Evolutionary conservation across 2,888 invertebrate genomes (phyloP), one percentile per base, ranked within the genome.

Genomic region (Apotomis capreana): DNA sequence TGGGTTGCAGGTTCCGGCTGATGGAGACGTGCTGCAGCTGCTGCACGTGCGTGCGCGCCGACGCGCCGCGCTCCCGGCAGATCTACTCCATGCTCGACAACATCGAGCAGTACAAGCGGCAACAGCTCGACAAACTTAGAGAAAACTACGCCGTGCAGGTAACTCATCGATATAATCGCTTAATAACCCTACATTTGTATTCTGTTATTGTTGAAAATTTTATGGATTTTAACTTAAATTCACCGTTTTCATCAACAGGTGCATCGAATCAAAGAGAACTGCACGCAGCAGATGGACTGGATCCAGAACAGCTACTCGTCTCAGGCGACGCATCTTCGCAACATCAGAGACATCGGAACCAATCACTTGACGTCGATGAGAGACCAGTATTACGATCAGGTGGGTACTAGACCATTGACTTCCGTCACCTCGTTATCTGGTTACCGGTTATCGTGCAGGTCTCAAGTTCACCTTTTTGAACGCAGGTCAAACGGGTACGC

Each of bases 371-470:
- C 97, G 71, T 95, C 97, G 3, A 94, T 98, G 81, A 95, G 96
- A 84, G 98, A 98, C 87, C 98, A 98, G 90, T 99, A 99, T 90
- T 96, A 96, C 83, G 98, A 98, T 90, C 98, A 98, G 95, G 97
- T 97, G 90, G 85, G 81, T 68, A 72, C 52, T 64, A 57, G 26
- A 26, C 57, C 49, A 49, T 6, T 12, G 40, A 49, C 49, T 6
- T 49, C 49, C 10, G 10, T 10, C 9, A 12, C 3, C 10, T 4
- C 8, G 10, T 49, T 49, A 49, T 49, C 9, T 4, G 49, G 3
- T 10, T 12, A 49, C 9, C 3, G 9, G 49, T 9, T 6, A 12
- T 44, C 44, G 54, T 37, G 12, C 26, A 44, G 44, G 44, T 44
- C 12, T 12, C 57, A 5, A 65, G 26, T 36, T 15, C 44, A 58